Evolutionary conservation across 1,140 invertebrate species (phyloP).

Genomic region (Nebria ingens): DNA sequence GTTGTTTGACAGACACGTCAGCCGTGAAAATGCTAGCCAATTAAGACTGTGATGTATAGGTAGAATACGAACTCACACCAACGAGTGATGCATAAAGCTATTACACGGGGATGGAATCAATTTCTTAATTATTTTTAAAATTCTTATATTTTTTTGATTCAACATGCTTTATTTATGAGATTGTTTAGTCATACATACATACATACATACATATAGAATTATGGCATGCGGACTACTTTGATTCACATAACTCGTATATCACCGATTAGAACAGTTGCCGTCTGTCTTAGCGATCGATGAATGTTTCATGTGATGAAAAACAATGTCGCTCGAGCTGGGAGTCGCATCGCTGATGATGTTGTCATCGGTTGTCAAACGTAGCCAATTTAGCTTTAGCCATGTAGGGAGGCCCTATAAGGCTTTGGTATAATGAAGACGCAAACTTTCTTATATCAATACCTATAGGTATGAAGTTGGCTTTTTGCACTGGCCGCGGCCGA

Average conservation of each 20-base stretch:
- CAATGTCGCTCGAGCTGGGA: slow-evolving; percentile 23
- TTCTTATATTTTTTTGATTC: too few species aligned
- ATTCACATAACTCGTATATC: too few species aligned
- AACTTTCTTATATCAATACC: slow-evolving; percentile 30
- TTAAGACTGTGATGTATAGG: slow-evolving; percentile 28
- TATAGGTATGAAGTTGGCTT: slow-evolving; percentile 28
- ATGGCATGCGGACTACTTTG: too few species aligned
- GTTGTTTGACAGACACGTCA: slow-evolving; percentile 30
- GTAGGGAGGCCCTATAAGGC: slow-evolving; percentile 30
- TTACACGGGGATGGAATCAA: too few species aligned
- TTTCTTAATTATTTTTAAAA: too few species aligned
- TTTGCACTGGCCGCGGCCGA: slow-evolving; percentile 14
- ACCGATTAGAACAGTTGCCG: too few species aligned
- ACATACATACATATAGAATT: too few species aligned
- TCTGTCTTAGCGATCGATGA: slow-evolving; percentile 15
- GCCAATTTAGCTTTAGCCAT: slow-evolving; percentile 31
- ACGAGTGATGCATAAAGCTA: too few species aligned
- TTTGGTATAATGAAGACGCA: slow-evolving; percentile 29
- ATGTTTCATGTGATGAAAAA: slow-evolving; percentile 28
- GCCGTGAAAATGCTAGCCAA: slow-evolving; percentile 28
- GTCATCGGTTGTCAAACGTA: slow-evolving; percentile 28
- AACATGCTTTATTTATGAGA: too few species aligned
- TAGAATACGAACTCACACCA: slow-evolving; percentile 8
- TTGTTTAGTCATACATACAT: too few species aligned
- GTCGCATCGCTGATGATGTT: slow-evolving; percentile 28